A percentile compares a stretch with the other conserved stretches of the same genome.
phyloP scores from a whole-genome alignment of 2,797 vertebrate species.

The Hypotaenidia okinawae region DNA sequence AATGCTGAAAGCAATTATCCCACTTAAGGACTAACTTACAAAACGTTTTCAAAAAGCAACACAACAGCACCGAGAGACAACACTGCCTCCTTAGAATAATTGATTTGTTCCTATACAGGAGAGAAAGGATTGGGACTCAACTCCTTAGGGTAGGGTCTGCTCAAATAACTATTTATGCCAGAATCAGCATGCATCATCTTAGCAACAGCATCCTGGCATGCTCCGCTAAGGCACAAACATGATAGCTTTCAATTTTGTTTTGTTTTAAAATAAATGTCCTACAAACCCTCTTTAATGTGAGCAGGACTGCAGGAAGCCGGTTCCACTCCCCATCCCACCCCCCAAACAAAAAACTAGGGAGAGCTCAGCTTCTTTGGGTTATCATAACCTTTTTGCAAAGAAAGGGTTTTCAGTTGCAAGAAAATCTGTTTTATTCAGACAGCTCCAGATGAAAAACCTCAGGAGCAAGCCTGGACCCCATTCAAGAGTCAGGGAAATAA shows the following conservation, averaged over 20 bases:
- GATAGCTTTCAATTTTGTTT: slow-evolving; percentile 4
- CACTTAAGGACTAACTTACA: slow-evolving; percentile 69
- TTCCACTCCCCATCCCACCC: background rate
- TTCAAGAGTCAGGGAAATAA: slow-evolving; percentile 67
- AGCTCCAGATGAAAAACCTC: slow-evolving; percentile 67
- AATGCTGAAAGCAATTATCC: slow-evolving; percentile 71
- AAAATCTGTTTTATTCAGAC: slow-evolving; percentile 46
- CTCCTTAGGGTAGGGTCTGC: slow-evolving; percentile 43
- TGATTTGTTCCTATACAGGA: slow-evolving; percentile 50
- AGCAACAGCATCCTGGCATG: slow-evolving; percentile 37
- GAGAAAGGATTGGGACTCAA: slow-evolving; percentile 13
- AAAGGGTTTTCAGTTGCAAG: slow-evolving; percentile 41
- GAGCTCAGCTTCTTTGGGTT: background rate
- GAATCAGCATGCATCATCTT: slow-evolving; percentile 34
- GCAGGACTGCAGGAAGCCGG: background rate
- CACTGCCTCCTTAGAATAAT: slow-evolving; percentile 50
- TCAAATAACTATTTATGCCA: slow-evolving; percentile 26
- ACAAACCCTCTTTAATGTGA: background rate
- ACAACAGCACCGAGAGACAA: slow-evolving; percentile 48
- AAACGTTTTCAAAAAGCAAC: slow-evolving; percentile 68
- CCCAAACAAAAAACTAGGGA: background rate
- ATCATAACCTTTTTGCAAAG: slow-evolving; percentile 45
- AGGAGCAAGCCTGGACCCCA: slow-evolving; percentile 49
- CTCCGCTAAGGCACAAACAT: background rate
- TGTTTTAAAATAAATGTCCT: background rate